These are phyloP conservation scores for Hirundo rustica DNA, from an alignment of 2,797 vertebrate species.

Conservation along the genomic window DNA sequence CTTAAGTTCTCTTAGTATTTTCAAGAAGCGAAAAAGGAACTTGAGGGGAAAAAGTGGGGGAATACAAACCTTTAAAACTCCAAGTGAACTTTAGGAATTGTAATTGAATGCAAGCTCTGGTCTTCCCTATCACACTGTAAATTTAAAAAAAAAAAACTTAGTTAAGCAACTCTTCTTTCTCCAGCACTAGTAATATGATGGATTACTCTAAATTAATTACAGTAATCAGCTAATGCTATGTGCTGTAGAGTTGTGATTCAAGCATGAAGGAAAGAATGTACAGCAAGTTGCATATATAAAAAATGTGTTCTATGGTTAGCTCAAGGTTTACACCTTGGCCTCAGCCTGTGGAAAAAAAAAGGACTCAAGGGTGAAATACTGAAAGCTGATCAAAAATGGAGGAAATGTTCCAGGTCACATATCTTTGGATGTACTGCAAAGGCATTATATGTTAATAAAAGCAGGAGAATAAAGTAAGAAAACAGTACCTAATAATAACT, in stretches of 20 bases:
- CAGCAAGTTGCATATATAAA: background rate
- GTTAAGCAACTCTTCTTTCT: constrained; percentile 21
- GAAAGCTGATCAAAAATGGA: constrained; percentile 56
- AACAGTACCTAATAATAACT: constrained; percentile 61
- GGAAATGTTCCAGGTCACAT: constrained; percentile 44
- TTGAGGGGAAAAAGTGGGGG: background rate
- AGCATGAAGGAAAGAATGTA: constrained; percentile 42
- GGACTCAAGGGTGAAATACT: constrained; percentile 26
- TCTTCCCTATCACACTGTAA: constrained; percentile 23
- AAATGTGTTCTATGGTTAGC: constrained; percentile 14
- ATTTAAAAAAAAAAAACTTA: background rate
- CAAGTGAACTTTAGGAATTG: background rate
- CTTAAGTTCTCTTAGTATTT: constrained; percentile 3
- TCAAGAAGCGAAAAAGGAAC: constrained; percentile 7
- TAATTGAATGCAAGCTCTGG: constrained; percentile 25
- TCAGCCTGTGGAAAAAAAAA: background rate
- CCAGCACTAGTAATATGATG: constrained; percentile 19
- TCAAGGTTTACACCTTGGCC: constrained; percentile 54
- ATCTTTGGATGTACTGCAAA: constrained; percentile 52
- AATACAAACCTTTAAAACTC: constrained; percentile 9
- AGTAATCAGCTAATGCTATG: constrained; percentile 15
- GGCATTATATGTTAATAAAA: constrained; percentile 64
- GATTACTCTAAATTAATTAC: constrained; percentile 52
- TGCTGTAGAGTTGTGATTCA: constrained; percentile 14
- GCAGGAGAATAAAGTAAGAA: constrained; percentile 65